Percentiles rank a stretch among this genome's conserved stretches.
These are phyloP conservation scores for Epizoanthus rinbou DNA, from an alignment of 92 coral and sea anemone genomes.

Conservation along the genomic window DNA sequence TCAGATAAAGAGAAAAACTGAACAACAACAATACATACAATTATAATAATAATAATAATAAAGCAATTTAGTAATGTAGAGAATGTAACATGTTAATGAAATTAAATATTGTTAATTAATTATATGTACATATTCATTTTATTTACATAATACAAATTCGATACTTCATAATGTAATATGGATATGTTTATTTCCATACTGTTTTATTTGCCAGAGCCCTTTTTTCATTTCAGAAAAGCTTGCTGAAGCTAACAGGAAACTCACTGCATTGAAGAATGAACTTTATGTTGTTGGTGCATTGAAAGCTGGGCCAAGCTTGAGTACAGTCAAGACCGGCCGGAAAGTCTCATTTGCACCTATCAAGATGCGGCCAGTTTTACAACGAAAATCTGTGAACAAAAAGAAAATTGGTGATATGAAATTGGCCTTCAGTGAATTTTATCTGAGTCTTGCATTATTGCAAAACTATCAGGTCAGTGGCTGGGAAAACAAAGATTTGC, in stretches of 20 bases:
- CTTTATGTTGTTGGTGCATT: constrained; percentile 74
- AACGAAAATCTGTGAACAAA: constrained; percentile 59
- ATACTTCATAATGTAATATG: too few species aligned
- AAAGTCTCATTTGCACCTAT: constrained; percentile 66
- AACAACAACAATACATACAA: too few species aligned
- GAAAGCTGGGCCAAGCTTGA: constrained; percentile 76
- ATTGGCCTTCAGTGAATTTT: constrained; percentile 97
- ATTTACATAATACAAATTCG: too few species aligned
- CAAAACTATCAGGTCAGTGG: constrained; percentile 89
- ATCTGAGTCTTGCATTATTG: constrained; percentile 85
- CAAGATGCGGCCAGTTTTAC: constrained; percentile 59
- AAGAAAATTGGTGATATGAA: constrained; percentile 84
- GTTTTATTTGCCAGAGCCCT: too few species aligned
- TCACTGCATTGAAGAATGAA: constrained; percentile 84
- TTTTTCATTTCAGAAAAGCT: constrained; percentile 74
- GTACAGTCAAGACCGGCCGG: constrained; percentile 59
- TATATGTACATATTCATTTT: too few species aligned
- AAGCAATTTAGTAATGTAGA: too few species aligned
- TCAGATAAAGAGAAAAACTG: too few species aligned
- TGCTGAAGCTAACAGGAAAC: constrained; percentile 92
- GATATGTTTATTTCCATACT: too few species aligned
- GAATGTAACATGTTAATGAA: too few species aligned
- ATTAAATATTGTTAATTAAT: too few species aligned
- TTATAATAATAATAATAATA: too few species aligned
- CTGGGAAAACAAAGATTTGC: too few species aligned